Base-by-base conservation (phyloP, 2,113 vertebrate species). In the Hypanus sabinus region DNA sequence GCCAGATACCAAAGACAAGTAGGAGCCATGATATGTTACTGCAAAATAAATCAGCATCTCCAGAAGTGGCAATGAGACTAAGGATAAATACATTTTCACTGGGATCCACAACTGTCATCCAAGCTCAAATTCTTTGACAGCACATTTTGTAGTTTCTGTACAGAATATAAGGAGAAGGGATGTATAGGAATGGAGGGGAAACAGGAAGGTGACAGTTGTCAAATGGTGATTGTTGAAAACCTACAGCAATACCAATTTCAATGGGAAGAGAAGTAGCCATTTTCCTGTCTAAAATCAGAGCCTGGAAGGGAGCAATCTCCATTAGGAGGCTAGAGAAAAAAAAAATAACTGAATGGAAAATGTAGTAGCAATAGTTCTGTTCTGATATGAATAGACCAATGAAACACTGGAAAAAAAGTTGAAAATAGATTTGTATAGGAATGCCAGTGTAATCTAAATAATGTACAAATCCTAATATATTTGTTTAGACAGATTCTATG, bases 401-500 rank as follows among this genome's bases (percentile, higher is more conserved):
- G 68, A 93, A 75, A 93, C 91, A 93, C 91, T 93, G 91, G 91
- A 93, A 93, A 83, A 16, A 73, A 93, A 93, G 33, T 92, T 93
- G 38, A 93, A 73, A 93, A 93, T 93, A 93, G 91, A 93, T 73
- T 93, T 93, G 91, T 93, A 93, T 93, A 30, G 91, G 36, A 55
- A 93, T 93, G 70, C 91, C 91, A 93, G 68, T 73, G 36, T 93
- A 93, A 93, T 55, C 91, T 73, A 93, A 93, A 93, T 93, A 93
- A 70, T 93, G 91, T 93, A 93, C 38, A 93, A 93, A 93, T 93
- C 91, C 70, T 93, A 93, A 93, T 93, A 93, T 93, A 93, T 93
- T 93, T 93, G 91, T 93, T 71, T 93, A 93, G 91, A 93, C 91
- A 73, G 70, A 93, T 93, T 93, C 91, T 93, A 93, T 93, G 91